Evolutionary conservation across 2,888 invertebrate species (phyloP), one percentile per base, ranked within the genome.

Genomic region (Phalera bucephala): DNA sequence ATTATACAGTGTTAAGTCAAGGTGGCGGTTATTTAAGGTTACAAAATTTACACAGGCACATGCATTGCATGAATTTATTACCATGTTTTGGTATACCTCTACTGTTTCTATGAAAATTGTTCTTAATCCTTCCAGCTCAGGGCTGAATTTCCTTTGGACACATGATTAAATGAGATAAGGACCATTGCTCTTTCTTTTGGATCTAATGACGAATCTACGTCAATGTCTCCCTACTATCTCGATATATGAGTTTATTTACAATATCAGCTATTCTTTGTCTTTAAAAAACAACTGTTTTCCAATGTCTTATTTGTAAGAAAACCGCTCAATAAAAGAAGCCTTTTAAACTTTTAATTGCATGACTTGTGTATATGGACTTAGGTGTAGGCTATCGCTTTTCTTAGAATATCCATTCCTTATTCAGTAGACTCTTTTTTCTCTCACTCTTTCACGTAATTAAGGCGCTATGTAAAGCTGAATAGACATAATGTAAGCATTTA

Each of bases 301-400:
- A 40, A 41, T 33, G 34, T 36, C 30, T 32, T 35, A 51, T 52
- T 55, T 63, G 46, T 55, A 59, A 63, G 55, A 42, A 60, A 58
- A 56, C 68, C 69, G 76, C 76, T 82, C 79, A 80, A 77, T 71
- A 52, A 63, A 71, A 54, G 58, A 49, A 70, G 79, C 76, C 80
- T 80, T 80, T 80, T 71, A 78, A 80, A 82, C 76, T 80, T 81
- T 82, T 83, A 80, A 82, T 80, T 84, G 87, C 87, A 86, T 74
- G 77, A 74, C 60, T 65, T 61, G 45, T 62, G 45, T 47, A 59
- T 59, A 59, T 49, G 56, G 58, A 58, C 63, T 61, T 64, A 58
- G 44, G 45, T 47, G 39, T 55, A 65, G 62, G 56, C 61, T 65
- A 60, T 48, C 62, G 68, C 69, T 66, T 69, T 60, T 55, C 61